phyloP scores from a whole-genome alignment of 2,888 invertebrate species.

The Drosophila robusta region DNA sequence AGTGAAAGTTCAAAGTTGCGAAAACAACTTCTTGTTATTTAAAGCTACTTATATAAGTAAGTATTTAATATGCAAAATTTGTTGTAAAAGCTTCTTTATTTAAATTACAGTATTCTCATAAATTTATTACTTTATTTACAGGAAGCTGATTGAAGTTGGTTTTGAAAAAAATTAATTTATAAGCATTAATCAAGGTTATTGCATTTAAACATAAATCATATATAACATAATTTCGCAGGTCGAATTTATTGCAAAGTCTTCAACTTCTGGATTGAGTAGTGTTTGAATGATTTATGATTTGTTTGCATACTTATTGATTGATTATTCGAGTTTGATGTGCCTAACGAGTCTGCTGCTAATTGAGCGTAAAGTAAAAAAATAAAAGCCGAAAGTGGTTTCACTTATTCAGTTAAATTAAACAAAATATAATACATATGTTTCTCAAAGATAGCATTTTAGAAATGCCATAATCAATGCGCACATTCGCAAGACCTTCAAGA shows the following conservation, averaged over 20 bases:
- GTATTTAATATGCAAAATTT: no score
- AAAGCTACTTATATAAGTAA: no score
- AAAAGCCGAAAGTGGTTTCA: slow-evolving; percentile 12
- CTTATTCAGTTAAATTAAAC: slow-evolving; percentile 5
- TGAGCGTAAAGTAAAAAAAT: slow-evolving; percentile 44
- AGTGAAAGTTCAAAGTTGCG: no score
- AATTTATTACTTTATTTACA: not conserved
- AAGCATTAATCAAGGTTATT: not conserved
- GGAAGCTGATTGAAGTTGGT: no score
- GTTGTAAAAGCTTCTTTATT: no score
- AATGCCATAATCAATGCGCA: not conserved
- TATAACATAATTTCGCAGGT: no score
- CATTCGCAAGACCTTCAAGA: slow-evolving; percentile 1
- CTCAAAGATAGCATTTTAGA: not conserved
- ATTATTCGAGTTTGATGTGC: slow-evolving; percentile 50
- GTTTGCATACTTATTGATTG: slow-evolving; percentile 39
- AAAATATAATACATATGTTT: slow-evolving; percentile 2
- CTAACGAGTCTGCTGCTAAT: slow-evolving; percentile 44
- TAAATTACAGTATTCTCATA: no score
- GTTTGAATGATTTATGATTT: slow-evolving; percentile 35
- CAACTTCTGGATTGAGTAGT: not conserved
- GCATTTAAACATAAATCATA: no score
- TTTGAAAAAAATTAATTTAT: no score
- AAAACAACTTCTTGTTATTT: no score
- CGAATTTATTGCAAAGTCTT: not conserved